Percentiles rank a stretch among this genome's conserved stretches.
These are phyloP conservation scores for Rhinogobio ventralis DNA, from an alignment of 2,797 vertebrate species.

Conservation along the genomic window DNA sequence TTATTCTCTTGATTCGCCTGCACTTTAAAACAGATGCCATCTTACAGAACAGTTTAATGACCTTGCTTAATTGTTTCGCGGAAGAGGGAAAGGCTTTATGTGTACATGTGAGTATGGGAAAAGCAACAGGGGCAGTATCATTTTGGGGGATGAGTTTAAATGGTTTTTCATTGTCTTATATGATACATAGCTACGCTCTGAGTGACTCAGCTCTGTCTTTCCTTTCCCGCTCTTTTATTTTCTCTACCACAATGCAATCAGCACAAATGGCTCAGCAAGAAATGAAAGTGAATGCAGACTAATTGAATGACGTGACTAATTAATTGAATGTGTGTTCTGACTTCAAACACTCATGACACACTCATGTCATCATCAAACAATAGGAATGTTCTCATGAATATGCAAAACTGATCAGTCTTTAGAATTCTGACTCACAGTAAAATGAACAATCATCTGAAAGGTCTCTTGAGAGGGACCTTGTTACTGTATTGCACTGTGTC, in stretches of 20 bases:
- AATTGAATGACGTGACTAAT: conserved; percentile 24
- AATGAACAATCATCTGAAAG: conserved; percentile 20
- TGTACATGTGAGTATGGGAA: conserved; percentile 57
- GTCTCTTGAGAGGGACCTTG: conserved; percentile 3
- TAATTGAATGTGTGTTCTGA: conserved; percentile 21
- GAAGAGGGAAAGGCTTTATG: conserved; percentile 15
- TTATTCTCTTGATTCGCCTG: conserved; percentile 65
- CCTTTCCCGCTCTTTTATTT: neutral
- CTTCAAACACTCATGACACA: conserved; percentile 26
- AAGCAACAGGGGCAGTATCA: conserved; percentile 50
- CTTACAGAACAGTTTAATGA: conserved; percentile 27
- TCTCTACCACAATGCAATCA: conserved; percentile 5
- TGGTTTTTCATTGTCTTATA: neutral
- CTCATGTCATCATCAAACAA: conserved; percentile 32
- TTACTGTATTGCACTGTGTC: neutral
- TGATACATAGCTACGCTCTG: neutral
- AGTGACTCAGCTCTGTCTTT: neutral
- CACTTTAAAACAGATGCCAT: conserved; percentile 64
- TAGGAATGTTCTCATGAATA: conserved; percentile 40
- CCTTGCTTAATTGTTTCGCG: conserved; percentile 51
- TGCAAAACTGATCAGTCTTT: conserved; percentile 19
- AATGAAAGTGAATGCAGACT: neutral
- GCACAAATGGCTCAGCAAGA: conserved; percentile 27
- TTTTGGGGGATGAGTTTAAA: conserved; percentile 41
- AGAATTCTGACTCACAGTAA: conserved; percentile 19